These are phyloP conservation scores for Anhinga anhinga DNA, from an alignment of 2,113 vertebrate genomes.

Conservation along the genomic window DNA sequence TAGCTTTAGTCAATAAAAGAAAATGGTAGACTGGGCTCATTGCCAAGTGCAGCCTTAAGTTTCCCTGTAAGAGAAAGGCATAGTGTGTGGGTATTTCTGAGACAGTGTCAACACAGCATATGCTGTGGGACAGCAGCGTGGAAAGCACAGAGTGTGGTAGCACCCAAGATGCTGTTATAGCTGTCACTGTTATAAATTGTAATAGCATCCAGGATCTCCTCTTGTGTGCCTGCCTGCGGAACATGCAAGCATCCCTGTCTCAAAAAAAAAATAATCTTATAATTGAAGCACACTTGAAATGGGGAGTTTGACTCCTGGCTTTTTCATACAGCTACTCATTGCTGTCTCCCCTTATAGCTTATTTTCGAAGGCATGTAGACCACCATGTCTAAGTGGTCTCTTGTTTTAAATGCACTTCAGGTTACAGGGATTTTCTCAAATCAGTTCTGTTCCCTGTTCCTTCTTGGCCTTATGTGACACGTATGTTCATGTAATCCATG, in stretches of 20 bases:
- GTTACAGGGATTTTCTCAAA: not conserved
- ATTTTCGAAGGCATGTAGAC: not conserved
- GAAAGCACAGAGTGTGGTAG: not conserved
- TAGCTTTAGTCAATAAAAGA: not conserved
- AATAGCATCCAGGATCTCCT: not conserved
- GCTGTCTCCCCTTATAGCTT: not conserved
- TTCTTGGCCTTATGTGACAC: not conserved
- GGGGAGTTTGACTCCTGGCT: not conserved
- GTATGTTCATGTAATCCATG: not conserved
- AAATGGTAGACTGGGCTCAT: not conserved
- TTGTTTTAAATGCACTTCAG: not conserved
- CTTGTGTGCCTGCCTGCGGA: not conserved
- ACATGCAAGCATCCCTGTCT: not conserved
- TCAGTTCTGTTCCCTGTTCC: not conserved
- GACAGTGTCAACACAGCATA: not conserved
- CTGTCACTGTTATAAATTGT: not conserved
- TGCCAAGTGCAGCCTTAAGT: not conserved
- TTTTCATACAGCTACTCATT: not conserved
- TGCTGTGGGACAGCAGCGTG: not conserved
- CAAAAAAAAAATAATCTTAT: not conserved
- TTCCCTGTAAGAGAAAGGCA: not conserved
- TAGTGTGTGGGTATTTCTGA: not conserved
- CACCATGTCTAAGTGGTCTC: not conserved
- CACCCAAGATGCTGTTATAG: not conserved
- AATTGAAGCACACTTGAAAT: not conserved